phyloP scores from a whole-genome alignment of 2,113 vertebrate species.

The Murina feae region DNA sequence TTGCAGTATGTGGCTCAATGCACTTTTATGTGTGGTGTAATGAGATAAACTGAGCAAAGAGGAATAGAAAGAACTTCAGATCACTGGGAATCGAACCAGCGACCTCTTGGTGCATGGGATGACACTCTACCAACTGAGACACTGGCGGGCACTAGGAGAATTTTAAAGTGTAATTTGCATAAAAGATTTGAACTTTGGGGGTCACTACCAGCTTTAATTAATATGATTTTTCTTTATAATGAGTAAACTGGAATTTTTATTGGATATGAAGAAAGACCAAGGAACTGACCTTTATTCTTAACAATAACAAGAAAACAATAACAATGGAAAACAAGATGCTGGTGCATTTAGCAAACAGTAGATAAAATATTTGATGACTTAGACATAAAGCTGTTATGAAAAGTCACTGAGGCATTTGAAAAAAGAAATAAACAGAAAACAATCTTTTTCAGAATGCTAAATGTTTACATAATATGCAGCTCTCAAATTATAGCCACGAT shows the following conservation, averaged over 20 bases:
- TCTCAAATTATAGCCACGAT: not conserved
- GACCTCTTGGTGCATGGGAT: too few relatives aligned
- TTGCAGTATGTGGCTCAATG: not conserved
- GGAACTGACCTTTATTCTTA: not conserved
- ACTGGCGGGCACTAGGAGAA: not conserved
- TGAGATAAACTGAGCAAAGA: not conserved
- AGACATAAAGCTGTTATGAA: conserved; percentile 1
- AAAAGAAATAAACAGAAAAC: not conserved
- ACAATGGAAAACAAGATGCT: not conserved
- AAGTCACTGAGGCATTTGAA: not conserved
- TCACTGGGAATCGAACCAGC: not conserved
- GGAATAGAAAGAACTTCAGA: not conserved
- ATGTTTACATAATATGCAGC: not conserved
- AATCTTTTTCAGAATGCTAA: not conserved
- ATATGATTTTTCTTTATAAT: not conserved
- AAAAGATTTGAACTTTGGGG: conserved; percentile 48
- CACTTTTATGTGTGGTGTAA: not conserved
- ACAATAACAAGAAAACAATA: conserved; percentile 35
- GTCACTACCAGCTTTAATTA: conserved; percentile 38
- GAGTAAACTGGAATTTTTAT: conserved; percentile 40
- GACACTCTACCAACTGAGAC: too few relatives aligned
- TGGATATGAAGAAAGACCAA: not conserved
- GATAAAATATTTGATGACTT: conserved; percentile 33
- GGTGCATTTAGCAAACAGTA: conserved; percentile 8
- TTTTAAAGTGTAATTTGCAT: conserved; percentile 55